A percentile compares a stretch with the other conserved stretches of the same genome.
phyloP scores from a whole-genome alignment of 2,888 invertebrate species.

The Leucoma salicis region DNA sequence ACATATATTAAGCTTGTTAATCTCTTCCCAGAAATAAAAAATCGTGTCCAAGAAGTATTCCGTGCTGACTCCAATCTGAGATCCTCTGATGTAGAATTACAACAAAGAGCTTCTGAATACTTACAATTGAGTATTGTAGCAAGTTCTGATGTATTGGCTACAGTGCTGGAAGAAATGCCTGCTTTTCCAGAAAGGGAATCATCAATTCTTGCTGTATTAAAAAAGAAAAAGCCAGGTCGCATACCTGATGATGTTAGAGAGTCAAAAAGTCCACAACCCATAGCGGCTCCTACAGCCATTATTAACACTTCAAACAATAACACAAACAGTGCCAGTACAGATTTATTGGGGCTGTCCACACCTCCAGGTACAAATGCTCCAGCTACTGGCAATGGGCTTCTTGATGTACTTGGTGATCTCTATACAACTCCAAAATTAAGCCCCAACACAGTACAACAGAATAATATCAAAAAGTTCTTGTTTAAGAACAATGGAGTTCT shows the following conservation, averaged over 20 bases:
- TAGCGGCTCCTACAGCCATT: slow-evolving; percentile 67
- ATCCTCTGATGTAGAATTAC: slow-evolving; percentile 98
- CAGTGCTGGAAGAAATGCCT: slow-evolving; percentile 99
- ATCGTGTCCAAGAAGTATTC: slow-evolving; percentile 97
- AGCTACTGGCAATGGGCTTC: slow-evolving; percentile 88
- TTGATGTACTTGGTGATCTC: slow-evolving; percentile 96
- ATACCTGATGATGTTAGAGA: slow-evolving; percentile 94
- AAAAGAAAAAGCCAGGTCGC: slow-evolving; percentile 98
- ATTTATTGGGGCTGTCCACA: slow-evolving; percentile 93
- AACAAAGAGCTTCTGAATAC: slow-evolving; percentile 99
- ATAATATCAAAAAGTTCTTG: slow-evolving; percentile 96
- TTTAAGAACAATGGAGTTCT: slow-evolving; percentile 99
- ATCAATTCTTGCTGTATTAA: slow-evolving; percentile 97
- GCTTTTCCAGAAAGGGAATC: slow-evolving; percentile 99
- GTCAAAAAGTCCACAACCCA: slow-evolving; percentile 87
- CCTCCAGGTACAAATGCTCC: slow-evolving; percentile 88
- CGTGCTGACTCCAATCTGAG: slow-evolving; percentile 96
- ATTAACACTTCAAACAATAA: slow-evolving; percentile 72
- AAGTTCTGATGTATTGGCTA: slow-evolving; percentile 98
- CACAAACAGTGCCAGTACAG: slow-evolving; percentile 85
- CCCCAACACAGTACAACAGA: slow-evolving; percentile 86
- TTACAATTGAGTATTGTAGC: slow-evolving; percentile 97
- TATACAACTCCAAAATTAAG: slow-evolving; percentile 86
- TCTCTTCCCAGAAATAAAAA: slow-evolving; percentile 98
- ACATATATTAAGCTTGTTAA: slow-evolving; percentile 99